Conservation (phyloP, 2,888 invertebrate genomes). For the Halocaridina rubra region DNA sequence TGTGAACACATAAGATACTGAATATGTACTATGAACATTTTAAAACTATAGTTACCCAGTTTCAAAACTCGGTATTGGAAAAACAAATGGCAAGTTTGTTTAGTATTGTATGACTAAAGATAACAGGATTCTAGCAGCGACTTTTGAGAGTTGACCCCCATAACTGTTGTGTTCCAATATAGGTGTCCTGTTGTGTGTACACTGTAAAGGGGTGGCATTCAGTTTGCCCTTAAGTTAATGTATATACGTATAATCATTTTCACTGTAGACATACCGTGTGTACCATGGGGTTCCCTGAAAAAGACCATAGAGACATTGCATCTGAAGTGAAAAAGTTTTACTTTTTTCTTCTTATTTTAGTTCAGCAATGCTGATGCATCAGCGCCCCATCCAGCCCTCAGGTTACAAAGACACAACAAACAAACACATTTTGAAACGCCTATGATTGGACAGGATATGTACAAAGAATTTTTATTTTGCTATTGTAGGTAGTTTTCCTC, state of each 20-base stretch:
- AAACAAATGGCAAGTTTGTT: too few species aligned
- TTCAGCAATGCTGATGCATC: slow-evolving; percentile 14
- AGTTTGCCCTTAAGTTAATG: slow-evolving; percentile 5
- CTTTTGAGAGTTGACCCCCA: not conserved
- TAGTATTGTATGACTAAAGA: too few species aligned
- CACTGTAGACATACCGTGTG: not conserved
- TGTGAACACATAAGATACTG: too few species aligned
- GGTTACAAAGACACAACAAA: not conserved
- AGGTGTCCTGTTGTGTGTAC: slow-evolving; percentile 31
- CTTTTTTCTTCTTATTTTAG: too few species aligned
- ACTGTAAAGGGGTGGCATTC: slow-evolving; percentile 9
- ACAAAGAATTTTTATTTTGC: slow-evolving; percentile 56
- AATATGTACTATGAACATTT: too few species aligned
- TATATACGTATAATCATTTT: slow-evolving; percentile 15
- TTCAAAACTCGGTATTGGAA: too few species aligned
- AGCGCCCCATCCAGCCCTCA: slow-evolving; percentile 6
- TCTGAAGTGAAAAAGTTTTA: too few species aligned
- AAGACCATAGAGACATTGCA: too few species aligned
- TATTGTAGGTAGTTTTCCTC: slow-evolving; percentile 45
- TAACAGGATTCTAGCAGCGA: not conserved
- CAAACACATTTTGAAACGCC: slow-evolving; percentile 30
- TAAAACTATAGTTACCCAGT: too few species aligned
- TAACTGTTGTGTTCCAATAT: slow-evolving; percentile 31
- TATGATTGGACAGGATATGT: slow-evolving; percentile 37
- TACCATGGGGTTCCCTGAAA: too few species aligned